Percentiles rank a stretch among this genome's conserved stretches.
phyloP scores from a whole-genome alignment of 2,797 vertebrate genomes.

The Poecilia wingei region DNA sequence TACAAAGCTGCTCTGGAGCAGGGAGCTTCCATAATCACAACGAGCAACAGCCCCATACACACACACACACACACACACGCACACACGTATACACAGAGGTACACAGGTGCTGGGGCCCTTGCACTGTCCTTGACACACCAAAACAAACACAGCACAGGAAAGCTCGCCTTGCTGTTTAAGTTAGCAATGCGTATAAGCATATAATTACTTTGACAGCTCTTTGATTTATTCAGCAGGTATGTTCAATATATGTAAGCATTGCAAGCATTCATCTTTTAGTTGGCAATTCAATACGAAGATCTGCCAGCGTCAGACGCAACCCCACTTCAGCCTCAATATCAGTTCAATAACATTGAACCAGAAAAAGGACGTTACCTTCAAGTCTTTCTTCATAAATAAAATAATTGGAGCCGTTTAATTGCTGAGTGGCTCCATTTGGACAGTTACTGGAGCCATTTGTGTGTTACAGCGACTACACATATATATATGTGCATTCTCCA shows the following conservation, averaged over 20 bases:
- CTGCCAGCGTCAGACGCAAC: constrained; percentile 27
- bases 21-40: constrained; percentile 65
- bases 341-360: constrained; percentile 47
- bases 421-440: constrained; percentile 33
- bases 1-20: constrained; percentile 63
- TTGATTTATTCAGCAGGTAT: constrained; percentile 6
- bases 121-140: constrained; percentile 28
- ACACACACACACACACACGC: constrained; percentile 10
- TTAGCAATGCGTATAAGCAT: not conserved
- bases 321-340: constrained; percentile 21
- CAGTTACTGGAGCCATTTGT: constrained; percentile 24
- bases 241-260: not conserved
- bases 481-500: constrained; percentile 27
- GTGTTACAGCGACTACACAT: constrained; percentile 30
- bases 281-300: constrained; percentile 33
- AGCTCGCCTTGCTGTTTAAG: constrained; percentile 2
- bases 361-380: constrained; percentile 41
- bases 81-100: constrained; percentile 30
- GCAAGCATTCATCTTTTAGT: constrained; percentile 32
- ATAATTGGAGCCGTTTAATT: constrained; percentile 33
- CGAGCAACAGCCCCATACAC: constrained; percentile 38
- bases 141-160: constrained; percentile 10
- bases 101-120: constrained; percentile 16
- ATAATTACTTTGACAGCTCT: constrained; percentile 17
- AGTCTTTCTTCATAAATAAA: constrained; percentile 29